Evolutionary conservation across 2,888 invertebrate species (phyloP).

Genomic region (Drosophila mayaguana): DNA sequence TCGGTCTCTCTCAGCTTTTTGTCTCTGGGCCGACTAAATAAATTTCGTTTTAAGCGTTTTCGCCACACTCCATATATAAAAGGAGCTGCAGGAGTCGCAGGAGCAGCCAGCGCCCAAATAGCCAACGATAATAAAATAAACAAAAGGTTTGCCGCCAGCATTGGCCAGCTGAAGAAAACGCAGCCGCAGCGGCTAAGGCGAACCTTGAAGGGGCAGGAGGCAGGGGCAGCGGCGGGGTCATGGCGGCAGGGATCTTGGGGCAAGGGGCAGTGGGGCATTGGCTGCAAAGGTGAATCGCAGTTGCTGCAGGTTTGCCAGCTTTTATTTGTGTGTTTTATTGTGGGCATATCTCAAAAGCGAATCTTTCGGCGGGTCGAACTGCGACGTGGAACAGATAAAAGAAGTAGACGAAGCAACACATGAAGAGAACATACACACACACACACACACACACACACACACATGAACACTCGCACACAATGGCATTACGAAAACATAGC

Average conservation of each 20-base stretch:
- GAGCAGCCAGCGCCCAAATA: conserved; percentile 64
- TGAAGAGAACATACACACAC: conserved; percentile 19
- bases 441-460: neutral
- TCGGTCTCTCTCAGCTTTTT: conserved; percentile 10
- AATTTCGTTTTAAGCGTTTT: conserved; percentile 81
- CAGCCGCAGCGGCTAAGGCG: conserved; percentile 53
- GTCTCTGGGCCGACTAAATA: conserved; percentile 78
- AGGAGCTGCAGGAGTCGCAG: conserved; percentile 54
- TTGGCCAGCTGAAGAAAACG: conserved; percentile 52
- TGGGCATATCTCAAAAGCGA: conserved; percentile 78
- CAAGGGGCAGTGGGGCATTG: conserved; percentile 8
- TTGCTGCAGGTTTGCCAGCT: conserved; percentile 73
- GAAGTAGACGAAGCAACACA: conserved; percentile 51
- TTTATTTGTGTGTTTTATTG: conserved; percentile 81
- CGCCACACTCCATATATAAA: conserved; percentile 83
- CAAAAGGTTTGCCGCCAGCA: conserved; percentile 75
- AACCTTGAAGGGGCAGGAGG: conserved; percentile 1
- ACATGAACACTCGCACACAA: neutral
- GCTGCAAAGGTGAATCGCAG: conserved; percentile 67
- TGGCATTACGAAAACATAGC: conserved; percentile 17
- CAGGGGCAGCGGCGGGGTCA: neutral
- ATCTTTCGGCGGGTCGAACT: conserved; percentile 68
- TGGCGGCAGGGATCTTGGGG: neutral
- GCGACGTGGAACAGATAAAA: conserved; percentile 44
- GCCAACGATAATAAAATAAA: conserved; percentile 79